phyloP scores from a whole-genome alignment of 1,140 invertebrate species.

The Pararge aegeria region DNA sequence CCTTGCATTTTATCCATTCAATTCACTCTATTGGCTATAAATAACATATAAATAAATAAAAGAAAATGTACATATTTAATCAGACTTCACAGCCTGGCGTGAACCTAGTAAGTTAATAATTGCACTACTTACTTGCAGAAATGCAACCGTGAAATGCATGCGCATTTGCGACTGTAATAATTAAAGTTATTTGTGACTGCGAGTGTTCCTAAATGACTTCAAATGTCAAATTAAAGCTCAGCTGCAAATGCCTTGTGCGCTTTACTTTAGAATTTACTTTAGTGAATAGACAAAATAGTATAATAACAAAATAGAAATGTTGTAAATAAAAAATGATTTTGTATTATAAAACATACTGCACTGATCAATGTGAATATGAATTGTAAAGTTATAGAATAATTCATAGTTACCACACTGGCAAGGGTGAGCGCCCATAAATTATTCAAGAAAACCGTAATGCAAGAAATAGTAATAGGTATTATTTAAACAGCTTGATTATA shows the following conservation, averaged over 20 bases:
- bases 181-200: no score
- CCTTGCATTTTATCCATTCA: constrained; percentile 36
- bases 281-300: not conserved
- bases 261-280: not conserved
- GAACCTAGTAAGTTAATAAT: constrained; percentile 36
- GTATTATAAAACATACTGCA: not conserved
- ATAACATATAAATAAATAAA: constrained; percentile 34
- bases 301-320: not conserved
- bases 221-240: not conserved
- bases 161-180: not conserved
- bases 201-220: not conserved
- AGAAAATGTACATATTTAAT: constrained; percentile 29
- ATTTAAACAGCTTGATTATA: no score
- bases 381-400: no score
- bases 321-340: not conserved
- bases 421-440: not conserved
- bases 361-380: not conserved
- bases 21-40: constrained; percentile 26
- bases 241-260: not conserved
- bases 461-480: no score
- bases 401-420: not conserved
- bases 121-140: constrained; percentile 40
- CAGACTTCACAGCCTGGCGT: constrained; percentile 56
- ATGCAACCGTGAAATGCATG: constrained; percentile 23
- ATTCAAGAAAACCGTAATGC: not conserved